These are phyloP conservation scores for Aurelia sp. DNA, from an alignment of 30 jellyfish, hydroid and myxozoan species.

Conservation along the genomic window DNA sequence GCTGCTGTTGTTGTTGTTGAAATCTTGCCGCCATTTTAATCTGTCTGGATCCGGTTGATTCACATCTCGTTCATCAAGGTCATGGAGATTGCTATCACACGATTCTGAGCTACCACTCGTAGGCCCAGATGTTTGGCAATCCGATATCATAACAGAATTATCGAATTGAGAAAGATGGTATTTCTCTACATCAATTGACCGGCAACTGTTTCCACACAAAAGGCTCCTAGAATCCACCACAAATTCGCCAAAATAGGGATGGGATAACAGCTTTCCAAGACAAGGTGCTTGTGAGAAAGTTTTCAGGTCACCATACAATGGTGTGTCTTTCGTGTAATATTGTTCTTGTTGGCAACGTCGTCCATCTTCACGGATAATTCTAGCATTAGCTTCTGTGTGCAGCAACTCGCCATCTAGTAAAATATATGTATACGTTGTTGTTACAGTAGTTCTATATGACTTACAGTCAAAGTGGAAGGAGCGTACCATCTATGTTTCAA, in stretches of 20 bases:
- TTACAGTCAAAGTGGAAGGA: too few species aligned
- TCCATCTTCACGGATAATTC: too few species aligned
- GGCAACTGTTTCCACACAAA: constrained; percentile 10
- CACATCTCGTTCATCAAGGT: constrained; percentile 15
- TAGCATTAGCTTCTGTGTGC: too few species aligned
- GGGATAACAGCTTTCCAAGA: constrained; percentile 37
- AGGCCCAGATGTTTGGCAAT: constrained; percentile 28
- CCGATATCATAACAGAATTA: constrained; percentile 16
- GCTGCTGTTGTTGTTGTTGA: constrained; percentile 37
- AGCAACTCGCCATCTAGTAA: too few species aligned
- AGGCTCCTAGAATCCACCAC: constrained; percentile 43
- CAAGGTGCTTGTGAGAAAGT: constrained; percentile 15
- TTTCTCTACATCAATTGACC: constrained; percentile 17
- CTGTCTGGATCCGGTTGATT: neutral
- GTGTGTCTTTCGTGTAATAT: neutral
- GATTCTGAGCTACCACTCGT: constrained; percentile 16
- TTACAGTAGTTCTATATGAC: too few species aligned
- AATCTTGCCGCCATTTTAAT: constrained; percentile 20
- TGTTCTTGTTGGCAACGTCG: neutral
- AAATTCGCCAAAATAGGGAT: constrained; percentile 43
- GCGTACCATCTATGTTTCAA: too few species aligned
- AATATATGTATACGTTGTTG: too few species aligned
- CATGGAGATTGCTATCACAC: constrained; percentile 8
- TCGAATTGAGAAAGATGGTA: constrained; percentile 26
- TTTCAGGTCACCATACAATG: constrained; percentile 8